Evolutionary conservation across 1,140 invertebrate species (phyloP).

Genomic region (Aphaenogaster ashmeadi): DNA sequence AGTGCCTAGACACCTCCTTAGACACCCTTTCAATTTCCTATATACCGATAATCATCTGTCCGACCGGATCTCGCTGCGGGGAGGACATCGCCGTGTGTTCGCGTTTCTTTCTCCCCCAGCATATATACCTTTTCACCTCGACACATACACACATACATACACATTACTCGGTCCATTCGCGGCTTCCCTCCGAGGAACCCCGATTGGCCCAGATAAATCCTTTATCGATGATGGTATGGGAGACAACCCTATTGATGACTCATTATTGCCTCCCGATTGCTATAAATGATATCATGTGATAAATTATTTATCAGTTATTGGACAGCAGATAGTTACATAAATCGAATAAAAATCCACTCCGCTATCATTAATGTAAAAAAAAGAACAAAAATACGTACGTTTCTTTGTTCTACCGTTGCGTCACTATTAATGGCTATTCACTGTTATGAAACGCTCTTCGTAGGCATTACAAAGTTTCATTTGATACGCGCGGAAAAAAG

Average conservation of each 20-base stretch:
- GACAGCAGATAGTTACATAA: not conserved
- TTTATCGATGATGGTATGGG: constrained; percentile 1
- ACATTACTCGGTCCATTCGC: not conserved
- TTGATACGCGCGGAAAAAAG: not conserved
- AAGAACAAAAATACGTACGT: not conserved
- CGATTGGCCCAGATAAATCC: constrained; percentile 44
- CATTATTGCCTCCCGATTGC: constrained; percentile 8
- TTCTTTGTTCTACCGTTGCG: not conserved
- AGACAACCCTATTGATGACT: constrained; percentile 21
- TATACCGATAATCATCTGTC: constrained; percentile 84
- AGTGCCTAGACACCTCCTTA: constrained; percentile 83
- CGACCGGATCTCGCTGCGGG: constrained; percentile 72
- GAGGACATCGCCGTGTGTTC: constrained; percentile 32
- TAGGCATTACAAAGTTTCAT: not conserved
- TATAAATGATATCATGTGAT: not conserved
- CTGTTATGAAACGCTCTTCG: not conserved
- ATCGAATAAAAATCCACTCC: not conserved
- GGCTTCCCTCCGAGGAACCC: not conserved
- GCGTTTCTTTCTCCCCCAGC: constrained; percentile 38
- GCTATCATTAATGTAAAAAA: not conserved
- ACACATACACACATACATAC: not conserved
- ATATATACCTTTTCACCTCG: not conserved
- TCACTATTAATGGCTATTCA: not conserved
- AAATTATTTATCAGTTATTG: not conserved
- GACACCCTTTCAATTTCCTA: constrained; percentile 86